Base-by-base conservation (phyloP, 2,113 vertebrate genomes). In the Lycocorax pyrrhopterus region DNA sequence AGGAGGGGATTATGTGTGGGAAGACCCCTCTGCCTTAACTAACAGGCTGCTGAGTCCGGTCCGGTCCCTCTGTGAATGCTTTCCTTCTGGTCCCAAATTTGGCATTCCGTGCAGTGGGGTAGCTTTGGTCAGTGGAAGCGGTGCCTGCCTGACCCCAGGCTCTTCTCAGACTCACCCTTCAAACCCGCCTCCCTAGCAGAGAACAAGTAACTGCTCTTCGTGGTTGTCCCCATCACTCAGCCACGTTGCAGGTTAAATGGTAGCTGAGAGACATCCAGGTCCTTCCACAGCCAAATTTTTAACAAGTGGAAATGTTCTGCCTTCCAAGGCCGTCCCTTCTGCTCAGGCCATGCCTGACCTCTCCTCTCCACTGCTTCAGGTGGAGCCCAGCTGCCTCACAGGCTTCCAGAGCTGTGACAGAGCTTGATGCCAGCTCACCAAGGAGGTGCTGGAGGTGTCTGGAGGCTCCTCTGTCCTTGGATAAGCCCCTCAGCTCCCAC, bases 151-250 rank as follows among this genome's bases (percentile, higher is more conserved):
- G 37, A 25, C 41, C 67, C 1, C 0, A 29, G 62, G 14, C 75
- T 26, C 22, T n/a, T 46, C 55, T 69, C 0, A 0, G 19, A 2
- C 46, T 26, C 72, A 8, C 46, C 53, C 10, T 75, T 67, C 69
- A 47, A 66, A 56, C 58, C 29, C 14, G 69, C 58, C 32, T 44
- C 29, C 84, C 33, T 32, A 19, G 56, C 43, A 55, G 22, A 69
- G 46, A 59, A 71, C 4, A 7, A 10, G 0, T 10, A 8, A 4
- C 58, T 44, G 19, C 44, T 72, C 73, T 23, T 82, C n/a, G 41
- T 60, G 78, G 41, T 7, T 76, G 51, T 51, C 41, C 49, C 62
- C 72, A 53, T n/a, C 66, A 3, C 58, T 68, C 62, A 29, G 18
- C 32, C 52, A 3, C 1, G 0, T 1, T 58, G 44, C 37, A 62